These are phyloP conservation scores for Henricia sp. DNA, from an alignment of 53 echinoderm and acorn worm species.

Conservation along the genomic window DNA sequence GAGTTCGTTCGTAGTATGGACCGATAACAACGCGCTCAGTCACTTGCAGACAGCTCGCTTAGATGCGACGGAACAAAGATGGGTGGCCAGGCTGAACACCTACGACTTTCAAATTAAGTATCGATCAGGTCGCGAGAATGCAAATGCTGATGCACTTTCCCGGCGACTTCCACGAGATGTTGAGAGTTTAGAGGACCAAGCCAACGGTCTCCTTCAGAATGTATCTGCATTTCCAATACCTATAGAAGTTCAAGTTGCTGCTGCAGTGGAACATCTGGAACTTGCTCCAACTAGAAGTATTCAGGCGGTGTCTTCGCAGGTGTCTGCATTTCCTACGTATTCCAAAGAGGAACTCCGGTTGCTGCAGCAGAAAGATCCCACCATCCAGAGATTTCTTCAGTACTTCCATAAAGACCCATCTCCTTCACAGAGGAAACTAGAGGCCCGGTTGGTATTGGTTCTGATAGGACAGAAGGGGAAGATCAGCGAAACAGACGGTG, in stretches of 20 bases:
- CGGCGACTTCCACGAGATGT: not conserved
- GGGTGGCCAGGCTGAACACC: constrained; percentile 18
- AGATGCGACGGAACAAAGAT: too few relatives aligned
- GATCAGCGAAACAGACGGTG: not conserved
- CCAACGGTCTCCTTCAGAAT: not conserved
- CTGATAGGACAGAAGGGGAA: not conserved
- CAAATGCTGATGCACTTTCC: constrained; percentile 9
- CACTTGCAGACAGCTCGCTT: too few relatives aligned
- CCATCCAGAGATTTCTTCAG: constrained; percentile 1
- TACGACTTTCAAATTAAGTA: not conserved
- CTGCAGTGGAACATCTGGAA: not conserved
- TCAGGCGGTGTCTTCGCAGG: not conserved
- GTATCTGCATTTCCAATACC: not conserved
- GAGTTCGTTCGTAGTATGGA: too few relatives aligned
- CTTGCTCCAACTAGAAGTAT: not conserved
- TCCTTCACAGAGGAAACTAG: not conserved
- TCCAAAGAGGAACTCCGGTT: not conserved
- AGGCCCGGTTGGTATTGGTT: not conserved
- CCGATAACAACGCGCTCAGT: too few relatives aligned
- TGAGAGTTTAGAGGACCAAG: not conserved
- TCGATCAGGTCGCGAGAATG: constrained; percentile 9
- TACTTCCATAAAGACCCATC: not conserved
- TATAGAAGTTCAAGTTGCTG: not conserved
- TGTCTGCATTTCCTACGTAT: constrained; percentile 12
- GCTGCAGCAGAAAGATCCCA: not conserved